phyloP scores from a whole-genome alignment of 2,113 vertebrate species.

The Aegithalos caudatus region DNA sequence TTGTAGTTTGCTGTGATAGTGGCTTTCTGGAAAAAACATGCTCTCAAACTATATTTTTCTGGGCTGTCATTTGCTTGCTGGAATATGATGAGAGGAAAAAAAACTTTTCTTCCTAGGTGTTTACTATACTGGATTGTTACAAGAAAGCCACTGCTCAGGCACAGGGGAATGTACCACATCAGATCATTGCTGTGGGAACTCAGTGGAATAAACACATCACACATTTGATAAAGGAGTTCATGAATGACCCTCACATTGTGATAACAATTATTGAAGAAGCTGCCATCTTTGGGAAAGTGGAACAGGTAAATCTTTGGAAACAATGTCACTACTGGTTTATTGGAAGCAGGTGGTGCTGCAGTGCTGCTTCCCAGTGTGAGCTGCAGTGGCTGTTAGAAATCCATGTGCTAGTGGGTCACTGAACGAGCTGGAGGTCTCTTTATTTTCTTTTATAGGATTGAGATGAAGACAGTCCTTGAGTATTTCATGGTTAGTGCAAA shows the following conservation, averaged over 20 bases:
- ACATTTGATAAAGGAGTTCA: constrained; percentile 75
- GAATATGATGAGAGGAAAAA: neutral
- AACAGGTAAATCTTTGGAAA: constrained; percentile 77
- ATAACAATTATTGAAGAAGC: constrained; percentile 83
- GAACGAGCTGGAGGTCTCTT: neutral
- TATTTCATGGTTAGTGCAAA: neutral
- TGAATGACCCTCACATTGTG: constrained; percentile 79
- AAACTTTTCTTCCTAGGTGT: constrained; percentile 71
- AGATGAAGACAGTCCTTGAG: neutral
- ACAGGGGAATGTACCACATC: constrained; percentile 56
- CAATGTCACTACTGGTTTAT: neutral
- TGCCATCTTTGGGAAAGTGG: constrained; percentile 83
- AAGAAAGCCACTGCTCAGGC: constrained; percentile 63
- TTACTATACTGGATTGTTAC: constrained; percentile 79
- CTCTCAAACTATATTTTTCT: neutral
- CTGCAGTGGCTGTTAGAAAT: neutral
- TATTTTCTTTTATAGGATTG: neutral
- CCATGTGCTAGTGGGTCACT: neutral
- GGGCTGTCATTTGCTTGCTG: neutral
- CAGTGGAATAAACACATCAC: constrained; percentile 77
- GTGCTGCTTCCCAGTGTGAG: neutral
- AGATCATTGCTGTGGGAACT: constrained; percentile 81
- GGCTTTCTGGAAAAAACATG: neutral
- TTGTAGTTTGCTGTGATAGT: neutral
- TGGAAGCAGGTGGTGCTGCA: neutral